A percentile compares a stretch with the other conserved stretches of the same genome.
Conservation (phyloP, 2,888 invertebrate species). For the Onchidella celtica region DNA sequence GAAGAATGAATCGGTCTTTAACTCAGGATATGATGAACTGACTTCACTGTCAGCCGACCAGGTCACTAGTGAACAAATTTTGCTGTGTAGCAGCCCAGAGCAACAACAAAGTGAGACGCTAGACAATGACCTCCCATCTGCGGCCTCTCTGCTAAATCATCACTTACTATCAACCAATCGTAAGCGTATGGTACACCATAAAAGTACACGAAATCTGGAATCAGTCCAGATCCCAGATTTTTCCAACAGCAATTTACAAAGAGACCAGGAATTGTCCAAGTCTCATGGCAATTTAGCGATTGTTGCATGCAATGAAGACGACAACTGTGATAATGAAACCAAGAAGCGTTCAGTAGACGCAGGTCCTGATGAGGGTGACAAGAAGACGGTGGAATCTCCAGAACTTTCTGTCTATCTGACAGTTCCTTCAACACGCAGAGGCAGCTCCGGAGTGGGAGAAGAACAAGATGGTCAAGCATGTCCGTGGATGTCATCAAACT, state of each 20-base stretch:
- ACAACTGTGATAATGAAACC: too few species aligned
- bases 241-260: background rate
- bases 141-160: background rate
- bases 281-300: background rate
- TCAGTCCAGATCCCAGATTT: background rate
- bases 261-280: background rate
- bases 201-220: background rate
- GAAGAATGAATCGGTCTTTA: background rate
- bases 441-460: background rate
- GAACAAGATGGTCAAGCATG: background rate
- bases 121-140: background rate
- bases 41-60: background rate
- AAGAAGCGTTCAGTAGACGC: too few species aligned
- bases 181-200: background rate
- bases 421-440: too few species aligned
- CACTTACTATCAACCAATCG: background rate
- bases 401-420: too few species aligned
- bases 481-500: conserved; percentile 7
- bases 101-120: background rate
- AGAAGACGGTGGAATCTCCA: too few species aligned
- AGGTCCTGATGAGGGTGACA: too few species aligned
- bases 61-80: background rate
- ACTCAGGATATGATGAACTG: background rate
- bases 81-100: background rate
- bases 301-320: background rate